Percentiles rank a stretch among this genome's conserved stretches.
These are phyloP conservation scores for Oreochromis niloticus DNA, from an alignment of 2,113 vertebrate genomes.

Conservation along the genomic window DNA sequence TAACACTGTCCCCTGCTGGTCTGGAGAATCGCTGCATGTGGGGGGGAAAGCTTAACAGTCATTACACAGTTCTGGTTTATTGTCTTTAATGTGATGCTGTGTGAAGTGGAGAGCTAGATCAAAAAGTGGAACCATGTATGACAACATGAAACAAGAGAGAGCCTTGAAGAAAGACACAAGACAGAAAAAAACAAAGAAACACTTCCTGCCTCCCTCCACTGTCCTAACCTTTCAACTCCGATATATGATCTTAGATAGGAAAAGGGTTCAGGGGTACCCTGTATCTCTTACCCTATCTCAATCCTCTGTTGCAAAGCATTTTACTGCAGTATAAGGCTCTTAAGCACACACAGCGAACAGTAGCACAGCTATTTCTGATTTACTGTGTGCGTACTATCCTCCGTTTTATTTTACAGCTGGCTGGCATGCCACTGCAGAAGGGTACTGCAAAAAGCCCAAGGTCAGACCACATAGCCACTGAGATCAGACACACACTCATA, in stretches of 20 bases:
- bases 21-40: constrained; percentile 26
- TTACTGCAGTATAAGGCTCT: constrained; percentile 47
- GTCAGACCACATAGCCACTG: constrained; percentile 53
- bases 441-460: constrained; percentile 64
- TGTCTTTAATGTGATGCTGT: not conserved
- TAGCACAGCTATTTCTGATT: constrained; percentile 63
- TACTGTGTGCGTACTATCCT: constrained; percentile 60
- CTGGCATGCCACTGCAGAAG: constrained; percentile 57
- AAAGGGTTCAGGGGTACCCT: not conserved
- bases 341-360: constrained; percentile 45
- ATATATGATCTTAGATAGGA: constrained; percentile 26
- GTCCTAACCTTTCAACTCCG: constrained; percentile 14
- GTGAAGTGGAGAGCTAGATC: not conserved
- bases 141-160: not conserved
- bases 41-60: not conserved
- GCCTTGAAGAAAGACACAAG: not conserved
- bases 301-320: constrained; percentile 10
- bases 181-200: not conserved
- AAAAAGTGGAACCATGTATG: not conserved
- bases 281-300: not conserved
- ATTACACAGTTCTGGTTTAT: not conserved
- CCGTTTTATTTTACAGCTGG: constrained; percentile 73
- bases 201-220: not conserved
- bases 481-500: constrained; percentile 41
- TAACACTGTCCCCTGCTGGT: constrained; percentile 62